Percentiles rank a stretch among this genome's conserved stretches.
These are phyloP conservation scores for Caenorhabditis sp. DNA, from an alignment of 2,888 invertebrate species.

Conservation along the genomic window DNA sequence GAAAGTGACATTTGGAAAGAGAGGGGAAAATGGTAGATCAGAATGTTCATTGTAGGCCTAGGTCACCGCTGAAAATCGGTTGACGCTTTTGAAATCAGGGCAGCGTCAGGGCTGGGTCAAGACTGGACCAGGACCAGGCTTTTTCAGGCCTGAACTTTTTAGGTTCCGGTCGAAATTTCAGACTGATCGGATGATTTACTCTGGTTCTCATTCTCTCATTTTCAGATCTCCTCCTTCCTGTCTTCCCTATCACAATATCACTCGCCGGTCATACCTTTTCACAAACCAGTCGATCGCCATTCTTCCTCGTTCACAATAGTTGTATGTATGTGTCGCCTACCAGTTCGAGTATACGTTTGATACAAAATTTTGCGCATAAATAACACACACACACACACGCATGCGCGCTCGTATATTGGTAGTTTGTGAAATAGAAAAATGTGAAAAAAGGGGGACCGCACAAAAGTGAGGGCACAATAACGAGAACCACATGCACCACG, in stretches of 20 bases:
- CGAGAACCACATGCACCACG: conserved; percentile 40
- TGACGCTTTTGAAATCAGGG: too few species aligned
- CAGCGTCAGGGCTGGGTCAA: too few species aligned
- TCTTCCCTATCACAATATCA: not conserved
- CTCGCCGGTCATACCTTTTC: not conserved
- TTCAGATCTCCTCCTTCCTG: not conserved
- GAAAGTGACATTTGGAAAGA: too few species aligned
- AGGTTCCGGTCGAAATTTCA: too few species aligned
- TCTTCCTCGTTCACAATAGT: not conserved
- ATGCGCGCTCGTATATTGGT: not conserved
- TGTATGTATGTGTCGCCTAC: not conserved
- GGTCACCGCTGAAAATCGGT: too few species aligned
- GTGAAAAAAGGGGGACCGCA: conserved; percentile 4
- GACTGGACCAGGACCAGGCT: too few species aligned
- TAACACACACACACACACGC: not conserved
- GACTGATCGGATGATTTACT: not conserved
- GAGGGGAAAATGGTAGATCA: too few species aligned
- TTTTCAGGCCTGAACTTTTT: too few species aligned
- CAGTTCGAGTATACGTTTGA: not conserved
- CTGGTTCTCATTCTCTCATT: not conserved
- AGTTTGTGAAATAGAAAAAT: conserved; percentile 14
- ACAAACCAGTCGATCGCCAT: not conserved
- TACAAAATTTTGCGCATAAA: too few species aligned
- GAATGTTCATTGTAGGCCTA: too few species aligned
- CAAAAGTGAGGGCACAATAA: conserved; percentile 9